Evolutionary conservation across 2,113 vertebrate species (phyloP).

Genomic region (Acanthisitta chloris): DNA sequence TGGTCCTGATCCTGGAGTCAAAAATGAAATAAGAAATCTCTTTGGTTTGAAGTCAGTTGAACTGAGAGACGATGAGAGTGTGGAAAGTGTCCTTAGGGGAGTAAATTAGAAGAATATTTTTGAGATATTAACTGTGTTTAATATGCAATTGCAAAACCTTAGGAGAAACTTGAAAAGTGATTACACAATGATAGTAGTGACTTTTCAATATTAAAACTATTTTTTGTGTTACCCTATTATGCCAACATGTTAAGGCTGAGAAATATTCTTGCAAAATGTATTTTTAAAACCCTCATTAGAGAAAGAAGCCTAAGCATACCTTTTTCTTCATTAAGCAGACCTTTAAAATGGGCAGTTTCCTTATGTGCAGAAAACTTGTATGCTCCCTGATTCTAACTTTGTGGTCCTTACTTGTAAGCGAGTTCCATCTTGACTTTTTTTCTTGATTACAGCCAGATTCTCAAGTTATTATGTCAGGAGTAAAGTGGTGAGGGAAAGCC

Average conservation of each 20-base stretch:
- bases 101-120: not conserved
- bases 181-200: not conserved
- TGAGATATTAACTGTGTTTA: not conserved
- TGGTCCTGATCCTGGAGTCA: not conserved
- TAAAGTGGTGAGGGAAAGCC: not conserved
- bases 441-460: not conserved
- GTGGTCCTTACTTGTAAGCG: not conserved
- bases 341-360: not conserved
- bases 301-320: not conserved
- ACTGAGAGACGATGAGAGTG: not conserved
- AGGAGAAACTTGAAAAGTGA: slow-evolving; percentile 1
- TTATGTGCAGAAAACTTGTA: not conserved
- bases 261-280: not conserved
- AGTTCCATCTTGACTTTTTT: not conserved
- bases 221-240: not conserved
- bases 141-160: not conserved
- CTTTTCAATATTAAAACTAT: slow-evolving; percentile 28
- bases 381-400: not conserved
- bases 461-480: not conserved
- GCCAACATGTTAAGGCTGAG: not conserved
- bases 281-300: not conserved
- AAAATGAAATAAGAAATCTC: not conserved
- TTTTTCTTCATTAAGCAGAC: not conserved
- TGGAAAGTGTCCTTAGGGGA: not conserved
- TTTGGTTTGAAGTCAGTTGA: not conserved